Percentiles rank a stretch among this genome's conserved stretches.
phyloP scores from a whole-genome alignment of 2,797 vertebrate species.

The Geotrypetes seraphini region DNA sequence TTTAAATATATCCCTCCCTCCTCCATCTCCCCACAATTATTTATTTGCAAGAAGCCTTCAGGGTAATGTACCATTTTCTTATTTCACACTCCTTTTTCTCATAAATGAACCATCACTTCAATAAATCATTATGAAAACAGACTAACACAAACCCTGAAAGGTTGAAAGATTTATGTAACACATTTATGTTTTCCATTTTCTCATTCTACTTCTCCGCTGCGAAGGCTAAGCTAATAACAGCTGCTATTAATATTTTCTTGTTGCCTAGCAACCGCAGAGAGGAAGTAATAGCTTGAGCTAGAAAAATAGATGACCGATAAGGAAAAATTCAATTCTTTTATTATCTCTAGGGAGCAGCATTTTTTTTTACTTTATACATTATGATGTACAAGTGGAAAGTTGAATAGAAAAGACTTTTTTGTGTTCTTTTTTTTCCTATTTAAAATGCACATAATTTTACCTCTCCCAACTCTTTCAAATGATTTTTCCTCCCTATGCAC shows the following conservation, averaged over 20 bases:
- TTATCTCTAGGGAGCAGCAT: conserved; percentile 98
- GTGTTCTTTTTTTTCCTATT: conserved; percentile 47
- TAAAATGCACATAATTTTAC: conserved; percentile 61
- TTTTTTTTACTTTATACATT: conserved; percentile 95
- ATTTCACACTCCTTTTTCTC: conserved; percentile 91
- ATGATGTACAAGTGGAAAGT: conserved; percentile 93
- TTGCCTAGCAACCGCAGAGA: conserved; percentile 95
- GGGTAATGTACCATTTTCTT: conserved; percentile 97
- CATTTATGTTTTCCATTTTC: conserved; percentile 99
- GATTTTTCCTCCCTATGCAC: conserved; percentile 11
- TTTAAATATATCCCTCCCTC: conserved; percentile 85
- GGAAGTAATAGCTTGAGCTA: conserved; percentile 98
- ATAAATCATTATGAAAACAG: conserved; percentile 99
- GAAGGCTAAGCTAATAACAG: conserved; percentile 99
- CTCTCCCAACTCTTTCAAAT: conserved; percentile 43
- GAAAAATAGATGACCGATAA: conserved; percentile 99
- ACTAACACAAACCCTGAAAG: conserved; percentile 92
- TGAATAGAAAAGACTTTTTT: conserved; percentile 58
- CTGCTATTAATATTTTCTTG: conserved; percentile 99
- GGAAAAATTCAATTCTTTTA: conserved; percentile 99
- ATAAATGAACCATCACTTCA: conserved; percentile 96
- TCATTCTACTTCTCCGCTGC: conserved; percentile 97
- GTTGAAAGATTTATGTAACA: conserved; percentile 99
- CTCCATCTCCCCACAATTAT: conserved; percentile 87
- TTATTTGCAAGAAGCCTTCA: conserved; percentile 97